Evolutionary conservation across 2,113 vertebrate species (phyloP).

Genomic region (Nanorana parkeri): DNA sequence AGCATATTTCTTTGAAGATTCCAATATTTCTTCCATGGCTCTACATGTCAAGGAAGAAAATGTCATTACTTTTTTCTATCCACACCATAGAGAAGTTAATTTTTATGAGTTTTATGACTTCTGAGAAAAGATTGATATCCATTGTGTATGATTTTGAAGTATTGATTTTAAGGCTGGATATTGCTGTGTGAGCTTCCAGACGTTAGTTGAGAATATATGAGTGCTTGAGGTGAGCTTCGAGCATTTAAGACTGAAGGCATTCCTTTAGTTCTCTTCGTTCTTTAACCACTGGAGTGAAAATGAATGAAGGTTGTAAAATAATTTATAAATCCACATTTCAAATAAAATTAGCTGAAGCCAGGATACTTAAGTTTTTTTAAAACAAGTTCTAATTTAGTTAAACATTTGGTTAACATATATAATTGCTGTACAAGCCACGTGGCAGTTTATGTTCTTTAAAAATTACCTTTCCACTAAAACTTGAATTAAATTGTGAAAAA

Average conservation of each 20-base stretch:
- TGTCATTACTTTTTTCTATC: constrained; percentile 39
- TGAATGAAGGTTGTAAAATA: not conserved
- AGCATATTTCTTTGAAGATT: constrained; percentile 34
- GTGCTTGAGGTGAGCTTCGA: not conserved
- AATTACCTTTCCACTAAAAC: too few species aligned
- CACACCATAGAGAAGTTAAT: constrained; percentile 42
- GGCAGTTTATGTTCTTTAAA: too few species aligned
- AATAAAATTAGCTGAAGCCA: too few species aligned
- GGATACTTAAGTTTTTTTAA: too few species aligned
- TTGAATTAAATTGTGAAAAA: too few species aligned
- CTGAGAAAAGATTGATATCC: constrained; percentile 40
- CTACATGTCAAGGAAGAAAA: constrained; percentile 47
- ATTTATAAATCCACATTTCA: not conserved
- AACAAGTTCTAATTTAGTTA: too few species aligned
- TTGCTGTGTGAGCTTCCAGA: constrained; percentile 20
- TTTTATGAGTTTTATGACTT: constrained; percentile 42
- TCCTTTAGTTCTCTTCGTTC: not conserved
- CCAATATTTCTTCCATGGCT: constrained; percentile 46
- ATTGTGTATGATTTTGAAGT: constrained; percentile 41
- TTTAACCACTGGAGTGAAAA: not conserved
- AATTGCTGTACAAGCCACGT: too few species aligned
- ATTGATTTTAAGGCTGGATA: constrained; percentile 41
- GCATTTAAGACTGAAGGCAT: not conserved
- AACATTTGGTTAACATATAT: too few species aligned
- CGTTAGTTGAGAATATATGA: constrained; percentile 10